Percentiles rank a stretch among this genome's conserved stretches.
phyloP scores from a whole-genome alignment of 2,113 vertebrate genomes.

The Martes martes region DNA sequence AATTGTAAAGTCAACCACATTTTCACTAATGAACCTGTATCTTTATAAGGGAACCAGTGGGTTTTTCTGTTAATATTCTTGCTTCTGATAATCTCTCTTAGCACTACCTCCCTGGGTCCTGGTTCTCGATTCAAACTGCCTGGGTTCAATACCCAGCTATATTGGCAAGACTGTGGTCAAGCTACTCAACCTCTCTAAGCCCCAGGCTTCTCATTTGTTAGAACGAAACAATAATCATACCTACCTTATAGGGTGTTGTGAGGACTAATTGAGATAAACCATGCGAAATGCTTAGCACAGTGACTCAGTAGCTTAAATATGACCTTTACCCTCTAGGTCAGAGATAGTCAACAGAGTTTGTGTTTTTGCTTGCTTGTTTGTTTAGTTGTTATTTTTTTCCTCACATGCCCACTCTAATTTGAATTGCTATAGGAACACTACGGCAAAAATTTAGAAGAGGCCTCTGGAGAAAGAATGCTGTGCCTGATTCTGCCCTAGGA shows the following conservation, averaged over 20 bases:
- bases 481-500: neutral
- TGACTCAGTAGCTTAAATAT: neutral
- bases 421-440: neutral
- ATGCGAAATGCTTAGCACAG: neutral
- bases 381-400: neutral
- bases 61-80: neutral
- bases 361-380: neutral
- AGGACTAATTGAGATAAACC: neutral
- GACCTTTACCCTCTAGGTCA: neutral
- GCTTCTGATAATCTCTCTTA: neutral
- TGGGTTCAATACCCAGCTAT: neutral
- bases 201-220: neutral
- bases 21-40: neutral
- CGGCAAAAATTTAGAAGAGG: neutral
- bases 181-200: neutral
- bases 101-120: neutral
- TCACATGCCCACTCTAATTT: neutral
- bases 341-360: neutral
- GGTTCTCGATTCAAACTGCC: neutral
- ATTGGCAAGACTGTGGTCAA: neutral
- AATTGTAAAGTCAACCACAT: neutral
- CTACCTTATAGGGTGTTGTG: neutral
- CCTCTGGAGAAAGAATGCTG: neutral
- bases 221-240: neutral
- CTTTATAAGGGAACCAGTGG: neutral